Percentiles rank a stretch among this genome's conserved stretches.
Evolutionary conservation across 2,113 vertebrate species (phyloP).

Genomic region (Euleptes europaea): DNA sequence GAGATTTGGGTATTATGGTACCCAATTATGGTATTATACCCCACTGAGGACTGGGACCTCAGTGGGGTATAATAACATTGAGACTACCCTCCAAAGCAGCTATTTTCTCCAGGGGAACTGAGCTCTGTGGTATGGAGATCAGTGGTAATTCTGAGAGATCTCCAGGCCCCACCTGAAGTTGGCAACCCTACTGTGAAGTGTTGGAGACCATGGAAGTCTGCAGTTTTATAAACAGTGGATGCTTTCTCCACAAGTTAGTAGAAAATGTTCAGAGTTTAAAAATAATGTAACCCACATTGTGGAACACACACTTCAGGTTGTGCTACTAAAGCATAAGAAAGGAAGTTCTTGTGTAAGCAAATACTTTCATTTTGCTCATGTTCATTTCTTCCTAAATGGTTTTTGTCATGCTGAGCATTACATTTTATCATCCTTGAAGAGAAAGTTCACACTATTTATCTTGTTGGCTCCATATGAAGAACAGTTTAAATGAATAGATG

Average conservation of each 20-base stretch:
- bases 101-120: too few relatives aligned
- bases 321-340: neutral
- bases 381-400: constrained; percentile 4
- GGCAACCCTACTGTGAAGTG: too few relatives aligned
- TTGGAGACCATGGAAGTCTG: too few relatives aligned
- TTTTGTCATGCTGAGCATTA: neutral
- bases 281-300: neutral
- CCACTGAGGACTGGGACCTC: too few relatives aligned
- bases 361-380: neutral
- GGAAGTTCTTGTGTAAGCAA: neutral
- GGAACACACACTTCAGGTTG: neutral
- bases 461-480: neutral
- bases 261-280: neutral
- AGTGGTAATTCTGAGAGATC: too few relatives aligned
- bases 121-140: too few relatives aligned
- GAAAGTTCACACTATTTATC: neutral
- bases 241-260: neutral
- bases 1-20: too few relatives aligned
- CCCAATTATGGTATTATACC: too few relatives aligned
- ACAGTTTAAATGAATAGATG: neutral
- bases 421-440: constrained; percentile 9
- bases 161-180: too few relatives aligned
- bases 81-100: too few relatives aligned
- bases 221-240: neutral
- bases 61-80: too few relatives aligned